phyloP scores from a whole-genome alignment of 2,888 invertebrate genomes.

The Drosophila percnosoma region DNA sequence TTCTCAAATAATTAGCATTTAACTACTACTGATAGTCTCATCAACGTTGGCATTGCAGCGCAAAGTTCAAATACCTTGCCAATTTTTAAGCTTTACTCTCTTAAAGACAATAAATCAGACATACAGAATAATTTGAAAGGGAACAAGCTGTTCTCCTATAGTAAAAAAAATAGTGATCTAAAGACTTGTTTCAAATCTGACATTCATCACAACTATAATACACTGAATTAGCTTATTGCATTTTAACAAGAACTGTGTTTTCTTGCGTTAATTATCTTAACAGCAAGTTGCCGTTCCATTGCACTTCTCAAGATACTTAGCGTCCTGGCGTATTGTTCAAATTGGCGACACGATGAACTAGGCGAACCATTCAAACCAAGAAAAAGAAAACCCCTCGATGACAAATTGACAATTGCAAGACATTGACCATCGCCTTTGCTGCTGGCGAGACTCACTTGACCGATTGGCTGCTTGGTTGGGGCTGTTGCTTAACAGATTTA shows the following conservation, averaged over 20 bases:
- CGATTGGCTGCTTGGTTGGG: constrained; percentile 50
- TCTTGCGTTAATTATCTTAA: not conserved
- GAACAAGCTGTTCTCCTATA: not conserved
- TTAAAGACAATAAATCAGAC: not conserved
- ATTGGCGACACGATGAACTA: constrained; percentile 14
- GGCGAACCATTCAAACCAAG: constrained; percentile 29
- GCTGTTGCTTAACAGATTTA: constrained; percentile 54
- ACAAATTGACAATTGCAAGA: constrained; percentile 43
- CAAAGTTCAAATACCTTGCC: constrained; percentile 32
- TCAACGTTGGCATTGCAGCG: not conserved
- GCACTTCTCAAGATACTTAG: not conserved
- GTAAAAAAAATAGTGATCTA: too few species aligned
- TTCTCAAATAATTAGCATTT: constrained; percentile 15
- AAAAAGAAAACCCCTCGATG: constrained; percentile 9
- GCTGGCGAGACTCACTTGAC: constrained; percentile 39
- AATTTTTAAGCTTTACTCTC: not conserved
- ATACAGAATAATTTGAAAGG: not conserved
- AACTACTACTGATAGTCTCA: constrained; percentile 17
- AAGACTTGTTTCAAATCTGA: not conserved
- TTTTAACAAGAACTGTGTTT: not conserved
- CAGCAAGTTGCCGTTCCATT: not conserved
- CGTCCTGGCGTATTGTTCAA: constrained; percentile 16
- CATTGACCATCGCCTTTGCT: constrained; percentile 49
- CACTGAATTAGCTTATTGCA: not conserved
- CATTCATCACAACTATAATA: not conserved